Evolutionary conservation across 2,797 vertebrate genomes (phyloP).

Genomic region (Myotis daubentonii): DNA sequence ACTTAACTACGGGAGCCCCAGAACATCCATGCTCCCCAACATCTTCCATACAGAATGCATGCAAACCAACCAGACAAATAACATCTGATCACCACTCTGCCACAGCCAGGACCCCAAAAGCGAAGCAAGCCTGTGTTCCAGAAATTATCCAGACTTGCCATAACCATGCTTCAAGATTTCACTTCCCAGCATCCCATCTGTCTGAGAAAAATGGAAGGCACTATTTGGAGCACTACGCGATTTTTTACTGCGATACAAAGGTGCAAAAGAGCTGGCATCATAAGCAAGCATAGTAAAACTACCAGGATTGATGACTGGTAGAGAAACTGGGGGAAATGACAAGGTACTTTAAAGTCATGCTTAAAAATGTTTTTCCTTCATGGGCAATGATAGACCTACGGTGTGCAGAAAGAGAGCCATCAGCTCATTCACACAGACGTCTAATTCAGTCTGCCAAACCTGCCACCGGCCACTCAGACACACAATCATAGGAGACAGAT

Average conservation of each 20-base stretch:
- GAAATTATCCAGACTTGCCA: slow-evolving; percentile 64
- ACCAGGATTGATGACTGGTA: slow-evolving; percentile 18
- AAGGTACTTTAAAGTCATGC: slow-evolving; percentile 49
- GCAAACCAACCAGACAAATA: slow-evolving; percentile 44
- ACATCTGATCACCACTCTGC: background rate
- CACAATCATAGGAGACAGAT: background rate
- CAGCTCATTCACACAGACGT: background rate
- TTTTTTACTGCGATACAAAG: slow-evolving; percentile 49
- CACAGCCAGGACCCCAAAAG: slow-evolving; percentile 41
- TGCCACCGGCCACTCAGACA: background rate
- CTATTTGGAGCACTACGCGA: slow-evolving; percentile 51
- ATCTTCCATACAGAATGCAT: background rate
- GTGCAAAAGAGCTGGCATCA: slow-evolving; percentile 10
- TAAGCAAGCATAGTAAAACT: slow-evolving; percentile 48
- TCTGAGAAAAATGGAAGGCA: slow-evolving; percentile 33
- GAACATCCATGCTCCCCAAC: background rate
- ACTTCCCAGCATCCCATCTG: slow-evolving; percentile 64
- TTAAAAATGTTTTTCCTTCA: slow-evolving; percentile 34
- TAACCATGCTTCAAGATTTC: slow-evolving; percentile 60
- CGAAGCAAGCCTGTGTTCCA: slow-evolving; percentile 60
- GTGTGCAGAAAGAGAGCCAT: background rate
- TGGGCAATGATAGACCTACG: background rate
- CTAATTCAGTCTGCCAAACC: slow-evolving; percentile 20
- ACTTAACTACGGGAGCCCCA: background rate
- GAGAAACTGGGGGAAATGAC: slow-evolving; percentile 54